Evolutionary conservation across 2,113 vertebrate species (phyloP).

Genomic region (Actinemys pallida): DNA sequence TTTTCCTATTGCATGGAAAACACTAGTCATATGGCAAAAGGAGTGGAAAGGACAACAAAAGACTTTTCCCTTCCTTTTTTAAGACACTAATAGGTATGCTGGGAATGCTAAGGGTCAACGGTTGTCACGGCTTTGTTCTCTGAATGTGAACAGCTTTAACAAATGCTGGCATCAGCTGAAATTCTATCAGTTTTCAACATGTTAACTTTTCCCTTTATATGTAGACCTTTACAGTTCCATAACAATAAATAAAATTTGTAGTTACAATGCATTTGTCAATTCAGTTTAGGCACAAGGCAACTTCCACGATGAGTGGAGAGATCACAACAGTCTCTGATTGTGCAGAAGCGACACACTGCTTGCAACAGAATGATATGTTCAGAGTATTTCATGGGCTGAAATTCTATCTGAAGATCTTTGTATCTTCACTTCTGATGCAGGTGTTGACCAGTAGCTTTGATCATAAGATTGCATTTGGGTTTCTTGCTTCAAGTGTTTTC

Average conservation of each 20-base stretch:
- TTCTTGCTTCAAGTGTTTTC: constrained; percentile 92
- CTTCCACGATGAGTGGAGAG: constrained; percentile 91
- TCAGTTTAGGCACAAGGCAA: constrained; percentile 99
- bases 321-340: constrained; percentile 97
- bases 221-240: constrained; percentile 93
- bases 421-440: constrained; percentile 85
- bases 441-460: constrained; percentile 87
- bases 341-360: constrained; percentile 94
- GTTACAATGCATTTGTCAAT: constrained; percentile 99
- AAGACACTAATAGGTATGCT: constrained; percentile 95
- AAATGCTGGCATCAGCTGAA: constrained; percentile 87
- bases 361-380: constrained; percentile 89
- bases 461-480: constrained; percentile 88
- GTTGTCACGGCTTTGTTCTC: constrained; percentile 86
- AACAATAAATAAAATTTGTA: constrained; percentile 99
- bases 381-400: constrained; percentile 83
- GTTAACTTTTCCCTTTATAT: constrained; percentile 93
- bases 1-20: constrained; percentile 87
- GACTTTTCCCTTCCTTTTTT: constrained; percentile 88
- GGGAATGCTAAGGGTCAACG: constrained; percentile 92
- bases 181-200: constrained; percentile 86
- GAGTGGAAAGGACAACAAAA: constrained; percentile 80
- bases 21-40: constrained; percentile 91
- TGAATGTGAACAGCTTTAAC: constrained; percentile 84
- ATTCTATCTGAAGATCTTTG: constrained; percentile 77